Evolutionary conservation across 2,888 invertebrate genomes (phyloP), one percentile per base, ranked within the genome.

Genomic region (Leptopilina drosophilae): DNA sequence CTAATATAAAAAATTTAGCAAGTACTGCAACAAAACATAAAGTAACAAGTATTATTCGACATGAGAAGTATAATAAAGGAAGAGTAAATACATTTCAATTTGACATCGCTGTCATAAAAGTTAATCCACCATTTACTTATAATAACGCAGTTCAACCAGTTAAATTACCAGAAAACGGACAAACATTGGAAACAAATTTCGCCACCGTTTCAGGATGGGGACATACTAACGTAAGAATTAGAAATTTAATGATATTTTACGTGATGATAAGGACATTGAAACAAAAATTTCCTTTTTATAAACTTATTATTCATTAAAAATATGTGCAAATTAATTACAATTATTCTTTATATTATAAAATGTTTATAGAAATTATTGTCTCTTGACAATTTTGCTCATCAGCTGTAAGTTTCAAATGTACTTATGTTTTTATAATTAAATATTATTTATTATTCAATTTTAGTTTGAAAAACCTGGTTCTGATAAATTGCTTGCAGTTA

Each of bases 11-110:
- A 26, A 0, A 14, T 11, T 14, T 4, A 14, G 87, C 90, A 0
- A 66, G 85, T 0, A 94, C 93, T 0, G 95, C 95, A 0, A 84
- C 90, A 56, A 4, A 94, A 0, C 89, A 94, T 9, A 90, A 92
- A 12, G 92, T 95, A 0, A 91, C 92, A 0, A 92, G 92, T 66
- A 87, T 94, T 9, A 85, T 92, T 2, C 92, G 92, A 78, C 33
- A 33, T 33, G 33, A 33, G 33, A 33, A 94, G 95, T 83, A 12
- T 89, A 92, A 7, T 95, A 94, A 85, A 65, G 33, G 6, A 33
- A 20, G 14, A 15, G 9, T 15, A 33, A 33, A 33, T 33, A 33
- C 33, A 33, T 33, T 33, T 12, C 26, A 26, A 64, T 9, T 59
- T 49, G 79, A 81, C 56, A 75, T 81, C 1, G 77, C 77, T 3